These are phyloP conservation scores for Sebastiscus albofasciatus DNA, from an alignment of 2,797 vertebrate species.

Conservation along the genomic window DNA sequence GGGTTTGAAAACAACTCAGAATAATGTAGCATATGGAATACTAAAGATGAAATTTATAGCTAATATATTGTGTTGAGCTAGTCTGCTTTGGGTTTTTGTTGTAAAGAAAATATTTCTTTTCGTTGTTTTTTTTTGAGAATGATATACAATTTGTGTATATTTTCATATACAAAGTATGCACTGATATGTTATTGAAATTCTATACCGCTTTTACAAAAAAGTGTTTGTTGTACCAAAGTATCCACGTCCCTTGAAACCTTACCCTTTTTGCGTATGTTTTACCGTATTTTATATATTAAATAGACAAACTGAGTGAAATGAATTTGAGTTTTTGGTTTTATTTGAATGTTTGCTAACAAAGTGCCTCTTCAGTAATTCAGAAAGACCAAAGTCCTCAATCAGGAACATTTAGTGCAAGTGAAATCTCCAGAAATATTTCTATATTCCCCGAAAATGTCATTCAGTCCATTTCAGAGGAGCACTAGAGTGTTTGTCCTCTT, in stretches of 20 bases:
- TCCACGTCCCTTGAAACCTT: constrained; percentile 92
- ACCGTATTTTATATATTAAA: constrained; percentile 94
- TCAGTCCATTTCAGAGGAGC: background rate
- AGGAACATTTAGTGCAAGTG: background rate
- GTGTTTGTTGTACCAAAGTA: constrained; percentile 98
- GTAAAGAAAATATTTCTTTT: constrained; percentile 85
- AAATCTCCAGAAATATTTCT: background rate
- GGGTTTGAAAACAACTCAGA: constrained; percentile 77
- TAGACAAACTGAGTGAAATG: constrained; percentile 88
- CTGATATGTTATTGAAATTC: constrained; percentile 96
- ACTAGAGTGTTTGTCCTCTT: background rate
- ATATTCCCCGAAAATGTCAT: background rate
- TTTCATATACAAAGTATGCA: constrained; percentile 98
- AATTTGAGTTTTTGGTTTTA: constrained; percentile 47
- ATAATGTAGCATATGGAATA: constrained; percentile 89
- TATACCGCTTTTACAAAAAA: constrained; percentile 96
- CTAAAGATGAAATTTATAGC: constrained; percentile 91
- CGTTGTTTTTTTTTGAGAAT: constrained; percentile 91
- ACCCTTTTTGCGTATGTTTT: constrained; percentile 91
- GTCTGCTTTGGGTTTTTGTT: constrained; percentile 91
- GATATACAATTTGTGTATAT: constrained; percentile 96
- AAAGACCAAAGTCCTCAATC: background rate
- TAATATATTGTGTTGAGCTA: constrained; percentile 98
- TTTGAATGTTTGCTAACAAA: background rate
- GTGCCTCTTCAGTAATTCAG: background rate